Conservation (phyloP, 2,113 vertebrate species). For the Pterocles burchelli region DNA sequence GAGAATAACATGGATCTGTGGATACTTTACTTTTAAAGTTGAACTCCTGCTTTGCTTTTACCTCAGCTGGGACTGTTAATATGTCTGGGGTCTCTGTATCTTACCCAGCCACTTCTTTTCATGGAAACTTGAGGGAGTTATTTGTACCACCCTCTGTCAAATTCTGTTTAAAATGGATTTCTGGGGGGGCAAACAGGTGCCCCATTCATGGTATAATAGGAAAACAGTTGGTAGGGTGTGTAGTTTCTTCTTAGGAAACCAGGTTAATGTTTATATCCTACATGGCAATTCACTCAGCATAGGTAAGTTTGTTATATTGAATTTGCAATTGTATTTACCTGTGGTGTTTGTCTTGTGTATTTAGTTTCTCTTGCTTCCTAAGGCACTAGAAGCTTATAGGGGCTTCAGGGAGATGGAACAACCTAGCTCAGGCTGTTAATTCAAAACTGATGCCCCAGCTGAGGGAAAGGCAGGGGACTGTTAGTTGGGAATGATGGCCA, state of each 20-base stretch:
- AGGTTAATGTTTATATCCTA: neutral
- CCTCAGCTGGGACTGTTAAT: neutral
- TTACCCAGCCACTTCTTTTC: neutral
- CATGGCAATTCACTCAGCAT: rapidly evolving
- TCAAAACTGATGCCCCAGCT: rapidly evolving
- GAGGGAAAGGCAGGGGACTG: neutral
- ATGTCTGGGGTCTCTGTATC: neutral
- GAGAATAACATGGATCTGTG: rapidly evolving
- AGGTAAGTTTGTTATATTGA: neutral
- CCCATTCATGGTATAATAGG: rapidly evolving
- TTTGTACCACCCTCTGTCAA: rapidly evolving
- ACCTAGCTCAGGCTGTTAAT: neutral
- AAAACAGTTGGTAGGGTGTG: neutral
- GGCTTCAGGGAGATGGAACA: rapidly evolving
- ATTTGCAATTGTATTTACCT: neutral
- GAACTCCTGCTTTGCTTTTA: neutral
- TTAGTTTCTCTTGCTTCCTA: neutral
- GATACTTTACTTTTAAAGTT: neutral
- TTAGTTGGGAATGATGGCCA: rapidly evolving
- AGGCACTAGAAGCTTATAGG: rapidly evolving
- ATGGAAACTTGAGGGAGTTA: neutral
- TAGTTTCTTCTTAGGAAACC: neutral
- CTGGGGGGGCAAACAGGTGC: neutral
- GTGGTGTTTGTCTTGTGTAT: neutral
- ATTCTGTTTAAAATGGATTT: neutral